Conservation (phyloP, 2,888 invertebrate genomes). For the Euzophera pinguis region DNA sequence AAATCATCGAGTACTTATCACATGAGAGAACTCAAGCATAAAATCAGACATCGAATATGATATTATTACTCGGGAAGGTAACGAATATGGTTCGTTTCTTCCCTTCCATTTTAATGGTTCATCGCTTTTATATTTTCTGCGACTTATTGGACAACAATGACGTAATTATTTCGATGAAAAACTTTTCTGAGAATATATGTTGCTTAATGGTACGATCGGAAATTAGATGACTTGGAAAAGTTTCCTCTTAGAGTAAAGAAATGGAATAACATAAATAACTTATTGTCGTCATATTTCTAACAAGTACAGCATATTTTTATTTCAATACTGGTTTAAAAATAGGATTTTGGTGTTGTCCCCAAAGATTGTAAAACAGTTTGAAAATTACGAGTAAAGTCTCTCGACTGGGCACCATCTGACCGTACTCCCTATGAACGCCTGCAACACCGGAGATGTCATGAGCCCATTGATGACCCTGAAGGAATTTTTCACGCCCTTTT, state of each 20-base stretch:
- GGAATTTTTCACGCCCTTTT: no score
- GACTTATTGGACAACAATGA: conserved; percentile 10
- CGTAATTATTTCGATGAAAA: conserved; percentile 2
- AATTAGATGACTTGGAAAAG: not conserved
- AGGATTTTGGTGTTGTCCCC: no score
- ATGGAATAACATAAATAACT: not conserved
- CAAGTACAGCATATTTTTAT: no score
- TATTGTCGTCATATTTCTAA: not conserved
- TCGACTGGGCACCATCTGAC: no score
- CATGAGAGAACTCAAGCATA: not conserved
- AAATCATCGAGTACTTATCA: not conserved
- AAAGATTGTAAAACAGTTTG: no score
- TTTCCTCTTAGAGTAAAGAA: not conserved
- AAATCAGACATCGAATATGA: conserved; percentile 12
- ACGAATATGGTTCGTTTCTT: conserved; percentile 17
- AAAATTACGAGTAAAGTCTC: no score
- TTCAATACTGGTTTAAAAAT: no score
- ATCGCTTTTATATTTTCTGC: not conserved
- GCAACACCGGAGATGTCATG: no score
- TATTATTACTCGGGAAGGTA: conserved; percentile 13
- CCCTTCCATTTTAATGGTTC: conserved; percentile 11
- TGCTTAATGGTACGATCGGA: not conserved
- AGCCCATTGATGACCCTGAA: no score
- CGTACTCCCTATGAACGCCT: no score
- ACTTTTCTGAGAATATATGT: not conserved